phyloP scores from a whole-genome alignment of 1,140 invertebrate species.

The Melipona quadrifasciata region DNA sequence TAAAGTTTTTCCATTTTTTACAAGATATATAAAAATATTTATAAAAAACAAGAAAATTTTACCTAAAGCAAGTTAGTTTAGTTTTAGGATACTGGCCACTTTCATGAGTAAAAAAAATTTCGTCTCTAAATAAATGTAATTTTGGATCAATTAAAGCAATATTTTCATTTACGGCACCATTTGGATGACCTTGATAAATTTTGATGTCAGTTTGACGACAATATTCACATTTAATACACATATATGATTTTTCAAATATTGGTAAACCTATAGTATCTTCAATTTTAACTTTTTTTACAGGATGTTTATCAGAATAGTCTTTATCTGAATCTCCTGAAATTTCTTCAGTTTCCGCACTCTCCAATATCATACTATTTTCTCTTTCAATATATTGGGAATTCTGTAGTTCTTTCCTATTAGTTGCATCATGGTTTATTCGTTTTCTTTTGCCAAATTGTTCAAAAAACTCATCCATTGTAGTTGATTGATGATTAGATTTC shows the following conservation, averaged over 20 bases:
- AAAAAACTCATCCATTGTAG: conserved; percentile 24
- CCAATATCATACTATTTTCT: not conserved
- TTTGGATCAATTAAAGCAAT: conserved; percentile 89
- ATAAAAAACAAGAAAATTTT: not conserved
- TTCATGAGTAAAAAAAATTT: conserved; percentile 80
- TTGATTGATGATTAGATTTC: not conserved
- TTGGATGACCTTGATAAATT: conserved; percentile 88
- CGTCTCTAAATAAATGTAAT: conserved; percentile 87
- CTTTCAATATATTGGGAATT: not conserved
- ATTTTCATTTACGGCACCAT: conserved; percentile 89
- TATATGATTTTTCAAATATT: conserved; percentile 8
- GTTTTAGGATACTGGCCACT: conserved; percentile 85
- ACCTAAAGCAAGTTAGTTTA: conserved; percentile 84
- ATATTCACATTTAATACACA: conserved; percentile 78
- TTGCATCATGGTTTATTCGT: not conserved
- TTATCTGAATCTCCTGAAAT: conserved; percentile 28
- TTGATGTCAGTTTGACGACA: conserved; percentile 87
- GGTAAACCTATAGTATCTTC: not conserved
- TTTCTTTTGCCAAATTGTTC: conserved; percentile 30
- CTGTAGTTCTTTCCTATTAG: not conserved
- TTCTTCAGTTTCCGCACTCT: conserved; percentile 34
- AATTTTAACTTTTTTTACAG: conserved; percentile 41
- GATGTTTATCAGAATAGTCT: conserved; percentile 10
- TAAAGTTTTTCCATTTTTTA: not conserved
- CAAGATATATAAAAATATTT: not conserved